Base-by-base conservation (phyloP, 2,888 invertebrate species). In the Drosophila nr. perissopoda region DNA sequence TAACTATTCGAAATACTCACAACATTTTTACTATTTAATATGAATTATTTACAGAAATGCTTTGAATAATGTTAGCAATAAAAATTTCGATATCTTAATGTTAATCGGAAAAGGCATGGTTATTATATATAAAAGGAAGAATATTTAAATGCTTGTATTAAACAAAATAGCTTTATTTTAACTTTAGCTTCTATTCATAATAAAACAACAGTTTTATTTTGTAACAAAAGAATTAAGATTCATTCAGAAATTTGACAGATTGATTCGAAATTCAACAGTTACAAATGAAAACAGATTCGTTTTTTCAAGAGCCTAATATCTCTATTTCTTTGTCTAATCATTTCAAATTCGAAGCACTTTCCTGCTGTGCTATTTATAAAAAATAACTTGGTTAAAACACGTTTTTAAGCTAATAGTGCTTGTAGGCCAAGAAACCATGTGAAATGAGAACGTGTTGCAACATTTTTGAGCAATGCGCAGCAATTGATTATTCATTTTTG, bases 391-490 rank as follows among this genome's bases (percentile, higher is more conserved):
- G 3, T 13, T n/a, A 38, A 36, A 38, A 34, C 53, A 21, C 38
- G 66, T 73, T 63, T 38, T 25, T 13, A 40, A 38, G 3, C 25
- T 10, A 48, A 16, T 33, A 31, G 31, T 31, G 51, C 13, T 13
- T 42, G 8, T 52, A 27, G 16, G 25, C 16, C 31, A 57, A 53
- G 52, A 71, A 65, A 53, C 42, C 74, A 52, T 13, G 33, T 40
- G 48, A 51, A 82, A 59, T 54, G 33, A 27, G 29, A n/a, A n/a
- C 18, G 25, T 18, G 33, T 65, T 76, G 63, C 56, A 56, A 62
- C 53, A 59, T 36, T 74, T 25, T 33, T 49, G 29, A 59, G 40
- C 29, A 64, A 58, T 34, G 53, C 46, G 21, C 31, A 46, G 70
- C 48, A 34, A 64, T 78, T 77, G 69, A 21, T 46, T 29, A 25